These are phyloP conservation scores for Formica aserva DNA, from an alignment of 2,888 invertebrate species.

Conservation along the genomic window DNA sequence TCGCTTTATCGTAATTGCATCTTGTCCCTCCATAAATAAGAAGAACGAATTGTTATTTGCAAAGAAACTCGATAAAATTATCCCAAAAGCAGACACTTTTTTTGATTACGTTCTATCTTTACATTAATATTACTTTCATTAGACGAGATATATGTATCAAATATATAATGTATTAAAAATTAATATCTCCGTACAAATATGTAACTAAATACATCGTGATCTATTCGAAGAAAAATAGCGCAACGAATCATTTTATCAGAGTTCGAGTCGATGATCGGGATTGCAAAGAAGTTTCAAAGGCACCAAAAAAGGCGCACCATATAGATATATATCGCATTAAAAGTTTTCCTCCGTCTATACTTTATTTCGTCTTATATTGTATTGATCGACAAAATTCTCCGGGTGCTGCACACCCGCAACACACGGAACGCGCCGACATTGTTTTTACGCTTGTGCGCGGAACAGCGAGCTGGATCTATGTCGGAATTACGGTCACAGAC, in stretches of 20 bases:
- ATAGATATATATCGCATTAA: slow-evolving; percentile 58
- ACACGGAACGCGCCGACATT: slow-evolving; percentile 50
- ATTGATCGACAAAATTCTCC: slow-evolving; percentile 62
- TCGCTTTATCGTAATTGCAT: slow-evolving; percentile 1
- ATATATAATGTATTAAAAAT: not conserved
- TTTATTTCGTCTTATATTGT: slow-evolving; percentile 55
- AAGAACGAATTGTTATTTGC: not conserved
- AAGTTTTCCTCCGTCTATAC: slow-evolving; percentile 63
- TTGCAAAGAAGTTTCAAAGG: slow-evolving; percentile 26
- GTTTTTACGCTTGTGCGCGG: slow-evolving; percentile 45
- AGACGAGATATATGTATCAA: not conserved
- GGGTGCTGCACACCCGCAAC: slow-evolving; percentile 43
- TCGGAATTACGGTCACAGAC: slow-evolving; percentile 10
- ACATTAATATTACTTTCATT: not conserved
- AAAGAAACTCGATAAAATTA: not conserved
- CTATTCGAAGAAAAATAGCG: not conserved
- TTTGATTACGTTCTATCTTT: not conserved
- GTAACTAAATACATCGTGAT: not conserved
- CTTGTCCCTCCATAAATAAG: slow-evolving; percentile 3
- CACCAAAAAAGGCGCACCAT: slow-evolving; percentile 37
- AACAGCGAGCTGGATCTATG: slow-evolving; percentile 28
- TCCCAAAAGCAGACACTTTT: not conserved
- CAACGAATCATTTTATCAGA: not conserved
- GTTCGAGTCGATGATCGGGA: slow-evolving; percentile 22
- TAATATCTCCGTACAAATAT: not conserved